phyloP scores from a whole-genome alignment of 2,888 invertebrate species.

The Eutolmus rufibarbis region DNA sequence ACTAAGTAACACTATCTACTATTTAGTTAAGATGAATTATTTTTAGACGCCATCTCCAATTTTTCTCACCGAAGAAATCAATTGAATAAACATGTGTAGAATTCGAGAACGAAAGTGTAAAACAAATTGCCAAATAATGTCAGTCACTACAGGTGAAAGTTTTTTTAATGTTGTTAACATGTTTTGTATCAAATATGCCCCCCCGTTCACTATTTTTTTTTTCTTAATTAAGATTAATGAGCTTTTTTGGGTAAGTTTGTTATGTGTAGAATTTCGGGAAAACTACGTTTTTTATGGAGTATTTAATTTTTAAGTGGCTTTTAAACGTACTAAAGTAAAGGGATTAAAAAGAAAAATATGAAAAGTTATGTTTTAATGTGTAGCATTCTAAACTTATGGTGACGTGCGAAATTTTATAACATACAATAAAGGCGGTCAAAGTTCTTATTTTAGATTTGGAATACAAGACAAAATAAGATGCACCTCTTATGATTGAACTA shows the following conservation, averaged over 20 bases:
- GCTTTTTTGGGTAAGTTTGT: background rate
- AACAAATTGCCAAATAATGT: background rate
- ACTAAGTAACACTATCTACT: slow-evolving; percentile 6
- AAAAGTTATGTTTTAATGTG: background rate
- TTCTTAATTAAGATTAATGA: background rate
- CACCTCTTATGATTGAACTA: too few species aligned
- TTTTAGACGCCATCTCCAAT: slow-evolving; percentile 16
- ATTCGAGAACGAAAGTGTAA: background rate
- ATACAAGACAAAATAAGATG: background rate
- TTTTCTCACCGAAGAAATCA: slow-evolving; percentile 1
- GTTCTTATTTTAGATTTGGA: too few species aligned
- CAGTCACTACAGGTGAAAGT: background rate
- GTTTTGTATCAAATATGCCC: background rate
- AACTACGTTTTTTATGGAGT: background rate
- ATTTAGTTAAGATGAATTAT: slow-evolving; percentile 26
- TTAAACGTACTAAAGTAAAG: background rate
- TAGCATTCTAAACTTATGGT: background rate
- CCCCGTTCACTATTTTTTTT: background rate
- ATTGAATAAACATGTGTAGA: background rate
- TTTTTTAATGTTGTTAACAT: background rate
- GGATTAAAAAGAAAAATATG: background rate
- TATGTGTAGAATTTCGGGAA: background rate
- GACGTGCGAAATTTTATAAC: too few species aligned
- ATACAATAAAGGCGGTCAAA: too few species aligned
- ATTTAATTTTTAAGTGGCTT: background rate